These are phyloP conservation scores for Molossus alvarezi DNA, from an alignment of 2,797 vertebrate genomes.

Conservation along the genomic window DNA sequence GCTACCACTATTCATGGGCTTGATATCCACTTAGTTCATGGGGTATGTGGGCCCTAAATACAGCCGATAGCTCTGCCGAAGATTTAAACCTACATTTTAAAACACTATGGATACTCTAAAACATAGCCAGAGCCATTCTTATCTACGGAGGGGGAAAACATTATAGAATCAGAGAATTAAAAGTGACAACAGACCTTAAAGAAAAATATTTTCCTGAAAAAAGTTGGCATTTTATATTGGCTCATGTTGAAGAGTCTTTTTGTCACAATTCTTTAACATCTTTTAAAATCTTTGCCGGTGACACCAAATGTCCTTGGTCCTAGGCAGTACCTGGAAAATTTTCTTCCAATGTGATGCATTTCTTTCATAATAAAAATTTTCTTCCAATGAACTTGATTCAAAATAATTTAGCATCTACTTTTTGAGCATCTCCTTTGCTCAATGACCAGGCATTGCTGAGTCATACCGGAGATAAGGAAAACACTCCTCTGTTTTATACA, in stretches of 20 bases:
- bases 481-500: not conserved
- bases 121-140: not conserved
- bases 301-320: not conserved
- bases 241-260: slow-evolving; percentile 4
- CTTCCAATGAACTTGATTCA: not conserved
- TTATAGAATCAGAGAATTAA: slow-evolving; percentile 14
- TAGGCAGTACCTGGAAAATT: not conserved
- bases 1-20: not conserved
- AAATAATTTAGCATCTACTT: slow-evolving; percentile 36
- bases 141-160: not conserved
- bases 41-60: not conserved
- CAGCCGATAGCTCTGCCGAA: not conserved
- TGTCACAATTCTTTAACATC: slow-evolving; percentile 20
- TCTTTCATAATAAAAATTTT: not conserved
- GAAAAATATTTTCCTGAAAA: slow-evolving; percentile 37
- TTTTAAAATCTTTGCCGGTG: slow-evolving; percentile 8
- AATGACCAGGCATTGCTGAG: not conserved
- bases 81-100: slow-evolving; percentile 59
- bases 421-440: not conserved
- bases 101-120: slow-evolving; percentile 9
- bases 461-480: slow-evolving; percentile 13
- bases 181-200: not conserved
- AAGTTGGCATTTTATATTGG: not conserved
- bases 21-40: not conserved
- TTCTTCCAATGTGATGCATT: slow-evolving; percentile 37